A percentile compares a stretch with the other conserved stretches of the same genome.
Conservation (phyloP, 2,797 vertebrate species). For the Clarias platycephalus region DNA sequence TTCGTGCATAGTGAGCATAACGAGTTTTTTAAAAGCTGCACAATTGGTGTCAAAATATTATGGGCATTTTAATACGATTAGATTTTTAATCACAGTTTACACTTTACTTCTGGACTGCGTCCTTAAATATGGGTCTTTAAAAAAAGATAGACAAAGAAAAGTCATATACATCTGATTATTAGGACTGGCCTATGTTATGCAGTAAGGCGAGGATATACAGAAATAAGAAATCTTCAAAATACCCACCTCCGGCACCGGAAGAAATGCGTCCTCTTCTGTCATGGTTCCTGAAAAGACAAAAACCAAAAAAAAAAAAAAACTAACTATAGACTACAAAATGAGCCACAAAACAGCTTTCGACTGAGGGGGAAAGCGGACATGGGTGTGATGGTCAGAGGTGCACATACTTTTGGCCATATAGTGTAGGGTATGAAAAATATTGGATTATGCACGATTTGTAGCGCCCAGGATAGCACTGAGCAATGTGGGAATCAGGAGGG, state of each 20-base stretch:
- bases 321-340: neutral
- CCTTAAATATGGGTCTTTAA: neutral
- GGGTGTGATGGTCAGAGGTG: neutral
- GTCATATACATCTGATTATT: neutral
- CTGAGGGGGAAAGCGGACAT: neutral
- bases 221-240: too few species aligned
- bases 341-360: neutral
- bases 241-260: slow-evolving; percentile 47
- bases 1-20: neutral
- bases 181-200: neutral
- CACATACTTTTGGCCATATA: neutral
- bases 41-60: neutral
- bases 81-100: neutral
- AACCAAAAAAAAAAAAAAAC: neutral
- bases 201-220: neutral
- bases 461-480: neutral
- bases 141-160: too few species aligned
- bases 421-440: neutral
- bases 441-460: neutral
- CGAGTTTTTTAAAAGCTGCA: neutral
- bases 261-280: slow-evolving; percentile 59
- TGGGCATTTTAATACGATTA: neutral
- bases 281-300: slow-evolving; percentile 54
- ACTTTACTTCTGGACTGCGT: neutral
- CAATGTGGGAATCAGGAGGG: neutral